A percentile compares a stretch with the other conserved stretches of the same genome.
phyloP scores from a whole-genome alignment of 2,888 invertebrate genomes.

The Chymomyza procnemis region DNA sequence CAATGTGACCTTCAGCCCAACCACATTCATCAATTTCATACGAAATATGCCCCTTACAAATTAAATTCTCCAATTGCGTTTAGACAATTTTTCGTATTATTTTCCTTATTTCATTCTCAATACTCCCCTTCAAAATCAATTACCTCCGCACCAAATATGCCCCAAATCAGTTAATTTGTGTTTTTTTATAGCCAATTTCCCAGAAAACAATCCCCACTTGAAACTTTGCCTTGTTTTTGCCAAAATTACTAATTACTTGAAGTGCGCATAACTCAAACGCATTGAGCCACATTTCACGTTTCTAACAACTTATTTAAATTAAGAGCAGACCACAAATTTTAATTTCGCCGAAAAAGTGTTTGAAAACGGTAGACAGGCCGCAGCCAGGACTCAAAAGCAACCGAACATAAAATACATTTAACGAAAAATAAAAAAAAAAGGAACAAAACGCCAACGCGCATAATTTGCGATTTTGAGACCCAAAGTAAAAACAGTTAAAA shows the following conservation, averaged over 20 bases:
- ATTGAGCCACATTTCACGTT: background rate
- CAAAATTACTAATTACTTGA: background rate
- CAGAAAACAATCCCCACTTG: too few species aligned
- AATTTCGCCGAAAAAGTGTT: slow-evolving; percentile 26
- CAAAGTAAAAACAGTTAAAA: background rate
- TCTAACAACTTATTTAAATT: background rate
- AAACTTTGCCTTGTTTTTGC: background rate
- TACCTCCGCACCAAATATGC: too few species aligned
- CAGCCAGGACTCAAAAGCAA: slow-evolving; percentile 14
- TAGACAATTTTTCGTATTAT: too few species aligned
- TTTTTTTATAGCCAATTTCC: too few species aligned
- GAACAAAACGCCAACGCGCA: background rate
- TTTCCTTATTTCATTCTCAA: too few species aligned
- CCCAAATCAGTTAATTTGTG: too few species aligned
- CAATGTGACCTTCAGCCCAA: too few species aligned
- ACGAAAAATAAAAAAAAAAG: too few species aligned
- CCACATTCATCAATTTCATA: too few species aligned
- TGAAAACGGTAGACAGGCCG: slow-evolving; percentile 26
- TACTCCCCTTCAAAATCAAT: too few species aligned
- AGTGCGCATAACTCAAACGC: background rate
- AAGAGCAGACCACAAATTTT: slow-evolving; percentile 40
- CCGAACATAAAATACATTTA: background rate
- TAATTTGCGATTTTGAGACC: slow-evolving; percentile 28
- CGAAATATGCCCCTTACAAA: too few species aligned
- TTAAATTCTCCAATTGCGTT: too few species aligned